phyloP scores from a whole-genome alignment of 2,113 vertebrate genomes.

The Microtus oregoni region DNA sequence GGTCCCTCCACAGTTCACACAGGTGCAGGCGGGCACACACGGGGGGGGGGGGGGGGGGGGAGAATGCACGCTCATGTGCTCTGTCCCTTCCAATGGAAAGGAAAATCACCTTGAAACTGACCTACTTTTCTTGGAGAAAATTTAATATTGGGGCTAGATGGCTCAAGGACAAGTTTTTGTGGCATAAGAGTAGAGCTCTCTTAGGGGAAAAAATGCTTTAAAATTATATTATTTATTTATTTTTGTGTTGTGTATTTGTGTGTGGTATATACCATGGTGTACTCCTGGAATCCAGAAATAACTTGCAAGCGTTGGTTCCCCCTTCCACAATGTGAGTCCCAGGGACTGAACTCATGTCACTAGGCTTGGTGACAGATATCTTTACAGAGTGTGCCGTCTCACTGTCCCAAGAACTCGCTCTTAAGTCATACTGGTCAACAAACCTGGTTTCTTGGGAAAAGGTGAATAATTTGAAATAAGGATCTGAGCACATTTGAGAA shows the following conservation, averaged over 20 bases:
- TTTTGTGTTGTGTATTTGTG: neutral
- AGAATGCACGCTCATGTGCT: no score
- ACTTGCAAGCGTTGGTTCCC: neutral
- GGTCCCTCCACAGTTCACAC: neutral
- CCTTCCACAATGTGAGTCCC: neutral
- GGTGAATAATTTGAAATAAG: neutral
- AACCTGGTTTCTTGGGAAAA: neutral
- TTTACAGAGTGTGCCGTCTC: neutral
- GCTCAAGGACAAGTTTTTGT: neutral
- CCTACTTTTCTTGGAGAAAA: neutral
- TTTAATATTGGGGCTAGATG: neutral
- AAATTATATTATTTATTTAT: neutral
- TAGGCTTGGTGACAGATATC: neutral
- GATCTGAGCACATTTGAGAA: neutral
- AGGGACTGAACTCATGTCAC: neutral
- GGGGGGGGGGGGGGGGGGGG: no score
- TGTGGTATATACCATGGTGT: neutral
- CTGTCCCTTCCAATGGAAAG: neutral
- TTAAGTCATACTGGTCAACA: neutral
- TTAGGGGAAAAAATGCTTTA: no score
- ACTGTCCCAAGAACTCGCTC: neutral
- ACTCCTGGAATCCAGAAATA: neutral
- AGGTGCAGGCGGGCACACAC: rapidly evolving
- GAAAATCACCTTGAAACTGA: neutral
- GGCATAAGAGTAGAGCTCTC: neutral